Evolutionary conservation across 2,888 invertebrate species (phyloP), one percentile per base, ranked within the genome.

Genomic region (Clusia tigrina): DNA sequence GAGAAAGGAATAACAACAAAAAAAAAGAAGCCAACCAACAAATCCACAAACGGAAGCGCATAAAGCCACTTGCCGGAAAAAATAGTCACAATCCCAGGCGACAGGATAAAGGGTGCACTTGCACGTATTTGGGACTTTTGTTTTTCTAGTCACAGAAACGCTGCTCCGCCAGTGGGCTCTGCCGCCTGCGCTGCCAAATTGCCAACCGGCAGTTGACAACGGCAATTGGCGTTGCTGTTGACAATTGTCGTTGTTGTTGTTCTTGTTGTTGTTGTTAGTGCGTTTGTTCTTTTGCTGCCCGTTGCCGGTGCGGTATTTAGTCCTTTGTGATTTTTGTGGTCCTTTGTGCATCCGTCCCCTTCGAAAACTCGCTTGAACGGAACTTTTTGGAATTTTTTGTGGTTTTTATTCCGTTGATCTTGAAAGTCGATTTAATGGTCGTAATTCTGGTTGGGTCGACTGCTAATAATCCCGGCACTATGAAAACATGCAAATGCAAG

Each of bases 21-120:
- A 52, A 37, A 37, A 1, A 32, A 60, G 24, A 70, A 66, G 59
- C 66, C 26, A 53, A 37, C 62, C 69, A 64, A 62, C 58, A 68
- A 69, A 67, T 64, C 63, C 68, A 64, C 68, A 67, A 64, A 62
- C 46, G 60, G 63, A 51, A 51, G 48, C 48, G 24, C 18, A n/a
- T n/a, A n/a, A 23, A 42, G 42, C 46, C 24, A 51, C 42, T 62
- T 65, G 58, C 60, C 65, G 62, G 64, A 64, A 20, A 20, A 48
- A 48, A 48, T 48, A 48, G 48, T 48, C 22, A 20, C 3, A 6
- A n/a, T 12, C 12, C 6, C 6, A 32, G 32, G 20, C 6, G 48
- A 48, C 6, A 9, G 32, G 32, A 32, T 6, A 9, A 12, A 32
- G 22, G 48, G 48, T 20, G n/a, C n/a, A n/a, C n/a, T n/a, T n/a